These are phyloP conservation scores for Varroa destructor DNA, from an alignment of 1,140 invertebrate species.

Conservation along the genomic window DNA sequence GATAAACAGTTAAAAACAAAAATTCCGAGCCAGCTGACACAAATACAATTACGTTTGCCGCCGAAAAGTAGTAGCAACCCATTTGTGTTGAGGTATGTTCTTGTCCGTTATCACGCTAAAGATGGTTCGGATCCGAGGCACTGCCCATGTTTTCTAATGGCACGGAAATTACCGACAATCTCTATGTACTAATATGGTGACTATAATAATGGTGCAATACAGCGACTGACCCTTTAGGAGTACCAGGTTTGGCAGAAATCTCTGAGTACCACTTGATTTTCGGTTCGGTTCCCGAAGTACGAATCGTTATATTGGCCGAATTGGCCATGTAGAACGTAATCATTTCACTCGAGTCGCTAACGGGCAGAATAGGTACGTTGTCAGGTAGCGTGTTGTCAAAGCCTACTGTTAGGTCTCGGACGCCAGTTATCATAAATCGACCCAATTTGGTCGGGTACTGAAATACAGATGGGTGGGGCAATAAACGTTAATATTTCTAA, in stretches of 20 bases:
- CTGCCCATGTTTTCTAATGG: no score
- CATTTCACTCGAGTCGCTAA: conserved; percentile 72
- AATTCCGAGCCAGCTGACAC: conserved; percentile 27
- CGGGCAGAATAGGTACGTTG: conserved; percentile 57
- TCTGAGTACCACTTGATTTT: conserved; percentile 97
- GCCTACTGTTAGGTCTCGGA: conserved; percentile 78
- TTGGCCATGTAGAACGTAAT: conserved; percentile 86
- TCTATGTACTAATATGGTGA: no score
- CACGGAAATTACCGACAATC: no score
- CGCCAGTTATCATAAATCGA: conserved; percentile 54
- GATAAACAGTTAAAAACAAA: conserved; percentile 9
- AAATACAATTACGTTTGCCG: no score
- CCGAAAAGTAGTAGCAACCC: no score
- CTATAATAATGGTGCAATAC: no score
- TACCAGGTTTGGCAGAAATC: conserved; percentile 49
- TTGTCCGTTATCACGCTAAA: no score
- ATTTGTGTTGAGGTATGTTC: no score
- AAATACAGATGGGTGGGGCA: conserved; percentile 36
- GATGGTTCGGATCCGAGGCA: no score
- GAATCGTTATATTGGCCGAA: conserved; percentile 68
- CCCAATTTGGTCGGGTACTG: conserved; percentile 61
- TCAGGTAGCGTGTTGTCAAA: conserved; percentile 62
- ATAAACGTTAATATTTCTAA: conserved; percentile 29
- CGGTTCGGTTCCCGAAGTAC: conserved; percentile 96
- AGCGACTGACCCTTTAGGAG: conserved; percentile 28